Conservation (phyloP, 1,140 invertebrate genomes). For the Bombus soroeensis region DNA sequence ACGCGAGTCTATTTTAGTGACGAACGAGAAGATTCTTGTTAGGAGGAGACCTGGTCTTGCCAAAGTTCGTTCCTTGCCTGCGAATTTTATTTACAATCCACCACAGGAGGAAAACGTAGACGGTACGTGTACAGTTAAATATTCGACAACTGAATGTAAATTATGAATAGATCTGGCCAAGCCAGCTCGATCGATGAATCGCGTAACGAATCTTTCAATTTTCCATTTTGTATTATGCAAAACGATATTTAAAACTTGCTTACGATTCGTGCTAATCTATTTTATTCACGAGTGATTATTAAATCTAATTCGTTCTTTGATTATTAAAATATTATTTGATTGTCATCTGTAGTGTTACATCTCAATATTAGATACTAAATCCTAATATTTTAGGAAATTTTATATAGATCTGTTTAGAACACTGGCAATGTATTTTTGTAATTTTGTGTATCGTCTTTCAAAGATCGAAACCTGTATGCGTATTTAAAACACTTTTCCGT, state of each 20-base stretch:
- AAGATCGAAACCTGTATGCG: too few species aligned
- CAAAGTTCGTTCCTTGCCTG: conserved; percentile 87
- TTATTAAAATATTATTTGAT: background rate
- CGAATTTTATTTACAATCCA: conserved; percentile 88
- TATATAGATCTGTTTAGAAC: too few species aligned
- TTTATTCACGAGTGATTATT: background rate
- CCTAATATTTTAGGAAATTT: too few species aligned
- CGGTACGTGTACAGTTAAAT: conserved; percentile 58
- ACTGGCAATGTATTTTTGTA: too few species aligned
- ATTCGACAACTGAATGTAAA: background rate
- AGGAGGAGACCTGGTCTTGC: conserved; percentile 73
- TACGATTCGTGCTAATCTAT: background rate
- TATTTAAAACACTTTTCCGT: too few species aligned
- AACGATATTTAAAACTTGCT: background rate
- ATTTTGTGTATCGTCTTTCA: too few species aligned
- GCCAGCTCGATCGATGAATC: background rate
- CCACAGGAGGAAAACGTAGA: conserved; percentile 77
- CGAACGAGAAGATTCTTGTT: conserved; percentile 62
- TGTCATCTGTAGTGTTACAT: too few species aligned
- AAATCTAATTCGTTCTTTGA: background rate
- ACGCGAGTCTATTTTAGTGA: conserved; percentile 63
- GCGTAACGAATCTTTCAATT: background rate
- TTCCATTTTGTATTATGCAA: background rate
- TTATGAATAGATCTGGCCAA: background rate
- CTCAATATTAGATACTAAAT: too few species aligned